Percentiles rank a stretch among this genome's conserved stretches.
Conservation (phyloP, 2,113 vertebrate genomes). For the Eulemur rufifrons region DNA sequence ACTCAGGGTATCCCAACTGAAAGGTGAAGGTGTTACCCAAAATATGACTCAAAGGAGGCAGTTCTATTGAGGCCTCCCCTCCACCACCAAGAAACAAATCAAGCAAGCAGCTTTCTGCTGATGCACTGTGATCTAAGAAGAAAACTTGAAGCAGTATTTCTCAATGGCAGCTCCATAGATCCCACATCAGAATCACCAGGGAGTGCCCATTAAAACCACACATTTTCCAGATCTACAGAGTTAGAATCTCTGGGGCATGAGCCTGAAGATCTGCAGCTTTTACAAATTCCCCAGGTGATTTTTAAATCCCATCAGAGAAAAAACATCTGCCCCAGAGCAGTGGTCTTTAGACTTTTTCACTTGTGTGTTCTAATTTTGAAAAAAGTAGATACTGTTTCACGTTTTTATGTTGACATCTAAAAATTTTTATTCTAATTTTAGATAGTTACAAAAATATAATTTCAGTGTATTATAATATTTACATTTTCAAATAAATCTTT, state of each 20-base stretch:
- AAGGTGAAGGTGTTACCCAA: slow-evolving; percentile 17
- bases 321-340: neutral
- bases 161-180: neutral
- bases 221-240: neutral
- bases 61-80: neutral
- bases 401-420: slow-evolving; percentile 28
- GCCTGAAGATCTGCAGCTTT: neutral
- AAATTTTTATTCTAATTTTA: slow-evolving; percentile 37
- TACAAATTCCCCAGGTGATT: neutral
- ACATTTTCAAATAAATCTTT: slow-evolving; percentile 12
- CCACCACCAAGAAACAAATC: neutral
- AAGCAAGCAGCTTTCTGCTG: slow-evolving; percentile 21
- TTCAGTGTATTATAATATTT: neutral
- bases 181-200: slow-evolving; percentile 13
- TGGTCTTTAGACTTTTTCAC: neutral
- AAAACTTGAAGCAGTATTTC: slow-evolving; percentile 31
- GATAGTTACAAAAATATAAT: slow-evolving; percentile 9
- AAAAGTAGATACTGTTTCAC: slow-evolving; percentile 8
- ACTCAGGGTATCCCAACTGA: neutral
- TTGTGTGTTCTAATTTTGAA: slow-evolving; percentile 32
- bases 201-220: neutral
- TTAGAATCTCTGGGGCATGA: neutral
- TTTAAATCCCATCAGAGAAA: slow-evolving; percentile 26
- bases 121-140: slow-evolving; percentile 7
- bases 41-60: slow-evolving; percentile 31